Conservation (phyloP, 2,113 vertebrate genomes). For the Platysteira castanea region DNA sequence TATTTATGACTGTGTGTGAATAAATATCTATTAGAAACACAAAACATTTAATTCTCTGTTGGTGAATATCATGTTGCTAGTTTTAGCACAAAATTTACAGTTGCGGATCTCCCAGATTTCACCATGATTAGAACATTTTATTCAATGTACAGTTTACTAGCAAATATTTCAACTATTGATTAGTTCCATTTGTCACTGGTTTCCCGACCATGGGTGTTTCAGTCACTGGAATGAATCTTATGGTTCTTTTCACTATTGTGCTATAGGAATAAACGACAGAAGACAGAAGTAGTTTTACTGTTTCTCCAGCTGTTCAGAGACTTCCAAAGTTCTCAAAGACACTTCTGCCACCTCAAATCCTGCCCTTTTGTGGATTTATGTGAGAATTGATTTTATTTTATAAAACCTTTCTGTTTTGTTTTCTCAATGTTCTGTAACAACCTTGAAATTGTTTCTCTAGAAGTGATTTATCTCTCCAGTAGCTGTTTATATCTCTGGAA, state of each 20-base stretch:
- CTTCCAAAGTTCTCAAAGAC: neutral
- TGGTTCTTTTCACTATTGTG: neutral
- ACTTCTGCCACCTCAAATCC: neutral
- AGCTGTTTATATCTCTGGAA: neutral
- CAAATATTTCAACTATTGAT: neutral
- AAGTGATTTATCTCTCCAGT: neutral
- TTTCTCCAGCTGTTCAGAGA: neutral
- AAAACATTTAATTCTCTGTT: neutral
- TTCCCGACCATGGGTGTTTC: neutral
- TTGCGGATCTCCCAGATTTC: neutral
- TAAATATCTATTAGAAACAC: neutral
- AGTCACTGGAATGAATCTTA: neutral
- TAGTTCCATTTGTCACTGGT: neutral
- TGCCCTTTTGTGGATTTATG: neutral
- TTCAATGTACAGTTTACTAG: neutral
- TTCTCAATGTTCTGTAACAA: neutral
- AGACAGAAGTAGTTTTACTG: neutral
- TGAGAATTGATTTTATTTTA: neutral
- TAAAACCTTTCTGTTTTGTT: neutral
- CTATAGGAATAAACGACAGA: neutral
- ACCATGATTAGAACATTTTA: neutral
- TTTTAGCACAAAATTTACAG: neutral
- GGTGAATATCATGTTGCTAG: neutral
- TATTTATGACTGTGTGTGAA: neutral
- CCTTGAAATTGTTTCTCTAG: neutral